These are phyloP conservation scores for Ceratosolen solmsi DNA, from an alignment of 1,140 invertebrate species.

Conservation along the genomic window DNA sequence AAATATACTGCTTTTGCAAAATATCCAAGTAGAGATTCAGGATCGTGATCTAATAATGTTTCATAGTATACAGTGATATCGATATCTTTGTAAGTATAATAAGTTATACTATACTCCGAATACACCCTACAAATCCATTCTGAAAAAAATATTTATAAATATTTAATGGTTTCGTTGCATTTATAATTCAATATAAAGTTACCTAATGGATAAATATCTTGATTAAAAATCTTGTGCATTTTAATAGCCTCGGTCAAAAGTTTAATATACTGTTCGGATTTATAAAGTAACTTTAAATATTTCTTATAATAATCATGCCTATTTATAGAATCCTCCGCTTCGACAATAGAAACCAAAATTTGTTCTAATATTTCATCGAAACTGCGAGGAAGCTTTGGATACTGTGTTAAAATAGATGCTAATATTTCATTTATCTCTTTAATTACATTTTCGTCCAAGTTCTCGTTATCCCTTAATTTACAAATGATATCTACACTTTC, in stretches of 20 bases:
- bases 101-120: conserved; percentile 70
- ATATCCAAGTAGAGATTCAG: conserved; percentile 75
- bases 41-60: conserved; percentile 71
- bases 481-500: conserved; percentile 57
- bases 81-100: conserved; percentile 63
- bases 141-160: conserved; percentile 50
- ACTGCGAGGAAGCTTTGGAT: conserved; percentile 54
- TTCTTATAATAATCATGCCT: conserved; percentile 72
- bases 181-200: conserved; percentile 34
- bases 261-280: conserved; percentile 66
- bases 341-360: conserved; percentile 61
- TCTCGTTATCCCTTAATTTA: conserved; percentile 47
- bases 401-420: conserved; percentile 60
- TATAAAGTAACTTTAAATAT: conserved; percentile 76
- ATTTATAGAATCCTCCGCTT: conserved; percentile 54
- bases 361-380: conserved; percentile 62
- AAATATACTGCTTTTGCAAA: conserved; percentile 77
- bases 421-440: conserved; percentile 59
- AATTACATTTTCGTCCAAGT: conserved; percentile 53
- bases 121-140: conserved; percentile 79
- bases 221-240: conserved; percentile 73
- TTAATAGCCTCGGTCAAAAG: conserved; percentile 72
- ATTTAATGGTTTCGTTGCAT: not conserved
- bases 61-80: conserved; percentile 73
- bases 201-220: conserved; percentile 73